Percentiles rank a stretch among this genome's conserved stretches.
These are phyloP conservation scores for Glaucidium brasilianum DNA, from an alignment of 2,113 vertebrate genomes.

Conservation along the genomic window DNA sequence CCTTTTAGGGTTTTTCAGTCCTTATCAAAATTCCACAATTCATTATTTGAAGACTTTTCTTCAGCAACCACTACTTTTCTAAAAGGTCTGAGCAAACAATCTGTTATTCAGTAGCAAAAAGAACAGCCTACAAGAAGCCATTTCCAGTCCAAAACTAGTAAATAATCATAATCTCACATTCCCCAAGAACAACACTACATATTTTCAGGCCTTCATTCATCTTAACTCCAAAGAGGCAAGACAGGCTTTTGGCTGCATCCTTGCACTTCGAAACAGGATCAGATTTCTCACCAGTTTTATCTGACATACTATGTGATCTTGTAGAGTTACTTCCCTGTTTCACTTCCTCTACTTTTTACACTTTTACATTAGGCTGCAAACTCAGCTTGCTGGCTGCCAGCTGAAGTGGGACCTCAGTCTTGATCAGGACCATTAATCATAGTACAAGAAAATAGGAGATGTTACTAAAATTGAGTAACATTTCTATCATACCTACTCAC, in stretches of 20 bases:
- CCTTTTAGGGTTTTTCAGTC: background rate
- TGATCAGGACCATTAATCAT: background rate
- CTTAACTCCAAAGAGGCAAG: background rate
- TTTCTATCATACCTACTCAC: background rate
- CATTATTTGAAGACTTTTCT: background rate
- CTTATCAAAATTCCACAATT: background rate
- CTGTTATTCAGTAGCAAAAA: background rate
- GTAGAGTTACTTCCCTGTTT: background rate
- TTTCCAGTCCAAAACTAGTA: background rate
- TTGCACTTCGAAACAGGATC: background rate
- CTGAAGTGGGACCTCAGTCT: background rate
- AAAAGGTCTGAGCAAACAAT: background rate
- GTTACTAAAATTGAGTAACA: background rate
- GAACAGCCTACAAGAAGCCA: background rate
- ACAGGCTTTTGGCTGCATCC: background rate
- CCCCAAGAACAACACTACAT: rapidly evolving
- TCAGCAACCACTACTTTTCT: background rate
- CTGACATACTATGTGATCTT: background rate
- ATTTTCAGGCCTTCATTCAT: background rate
- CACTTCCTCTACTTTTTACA: background rate
- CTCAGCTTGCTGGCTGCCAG: background rate
- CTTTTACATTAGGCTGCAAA: background rate
- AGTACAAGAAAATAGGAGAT: background rate
- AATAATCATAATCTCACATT: background rate
- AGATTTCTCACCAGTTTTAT: background rate